Conservation (phyloP, 2,797 vertebrate genomes). For the Linurgus olivaceus region DNA sequence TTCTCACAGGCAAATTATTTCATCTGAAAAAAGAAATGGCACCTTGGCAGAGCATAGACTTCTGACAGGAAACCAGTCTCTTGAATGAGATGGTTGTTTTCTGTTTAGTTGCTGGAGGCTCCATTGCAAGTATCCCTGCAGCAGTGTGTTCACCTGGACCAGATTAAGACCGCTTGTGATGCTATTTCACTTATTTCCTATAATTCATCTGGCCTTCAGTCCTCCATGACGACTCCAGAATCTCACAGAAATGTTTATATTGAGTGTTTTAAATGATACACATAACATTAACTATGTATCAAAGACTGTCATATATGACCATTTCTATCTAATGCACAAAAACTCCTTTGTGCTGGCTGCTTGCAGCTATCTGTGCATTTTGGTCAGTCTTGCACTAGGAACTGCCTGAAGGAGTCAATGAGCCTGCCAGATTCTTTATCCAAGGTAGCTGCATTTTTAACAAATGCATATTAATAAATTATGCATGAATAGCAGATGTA, state of each 20-base stretch:
- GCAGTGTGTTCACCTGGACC: neutral
- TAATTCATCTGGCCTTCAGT: neutral
- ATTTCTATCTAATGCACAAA: neutral
- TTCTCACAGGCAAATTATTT: neutral
- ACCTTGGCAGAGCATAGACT: neutral
- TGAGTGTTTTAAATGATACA: neutral
- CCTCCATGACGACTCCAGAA: neutral
- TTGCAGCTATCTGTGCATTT: neutral
- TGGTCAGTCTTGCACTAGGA: neutral
- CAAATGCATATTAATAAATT: neutral
- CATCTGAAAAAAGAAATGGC: neutral
- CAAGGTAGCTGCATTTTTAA: neutral
- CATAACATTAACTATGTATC: neutral
- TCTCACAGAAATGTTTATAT: neutral
- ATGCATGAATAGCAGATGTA: neutral
- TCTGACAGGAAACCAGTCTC: neutral
- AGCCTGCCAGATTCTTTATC: neutral
- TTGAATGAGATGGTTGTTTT: neutral
- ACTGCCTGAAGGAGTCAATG: neutral
- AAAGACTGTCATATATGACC: neutral
- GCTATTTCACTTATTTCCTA: neutral
- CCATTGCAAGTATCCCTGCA: neutral
- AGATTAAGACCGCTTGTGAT: neutral
- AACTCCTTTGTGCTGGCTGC: neutral
- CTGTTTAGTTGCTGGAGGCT: neutral